Percentiles rank a stretch among this genome's conserved stretches.
Conservation (phyloP, 2,113 vertebrate species). For the Phoenicopterus ruber region DNA sequence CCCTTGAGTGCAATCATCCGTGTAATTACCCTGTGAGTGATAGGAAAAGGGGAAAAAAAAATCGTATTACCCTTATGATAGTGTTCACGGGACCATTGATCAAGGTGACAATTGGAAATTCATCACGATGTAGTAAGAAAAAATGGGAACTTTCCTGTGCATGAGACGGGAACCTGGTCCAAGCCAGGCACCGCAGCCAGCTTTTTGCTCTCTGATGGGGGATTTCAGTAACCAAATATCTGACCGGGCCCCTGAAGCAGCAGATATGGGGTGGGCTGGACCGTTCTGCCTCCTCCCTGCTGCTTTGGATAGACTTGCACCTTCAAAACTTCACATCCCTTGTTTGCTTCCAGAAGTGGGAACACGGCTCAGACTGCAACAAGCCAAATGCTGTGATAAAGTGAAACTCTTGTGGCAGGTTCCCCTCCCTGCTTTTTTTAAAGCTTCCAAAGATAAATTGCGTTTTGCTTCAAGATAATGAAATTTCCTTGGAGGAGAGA, state of each 20-base stretch:
- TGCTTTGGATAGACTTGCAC: not conserved
- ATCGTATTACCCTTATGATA: not conserved
- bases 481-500: conserved; percentile 23
- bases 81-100: not conserved
- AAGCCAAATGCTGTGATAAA: not conserved
- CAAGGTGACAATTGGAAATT: conserved; percentile 25
- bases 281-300: not conserved
- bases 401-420: not conserved
- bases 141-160: not conserved
- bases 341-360: not conserved
- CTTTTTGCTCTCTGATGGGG: not conserved
- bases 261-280: not conserved
- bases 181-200: not conserved
- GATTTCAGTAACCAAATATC: not conserved
- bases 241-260: not conserved
- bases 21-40: conserved; percentile 46
- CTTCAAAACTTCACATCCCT: not conserved
- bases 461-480: conserved; percentile 27
- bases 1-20: conserved; percentile 23
- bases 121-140: not conserved
- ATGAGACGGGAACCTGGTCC: not conserved
- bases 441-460: conserved; percentile 29
- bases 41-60: not conserved
- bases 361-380: not conserved
- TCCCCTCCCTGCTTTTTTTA: not conserved